A percentile compares a stretch with the other conserved stretches of the same genome.
These are phyloP conservation scores for Deroptyus accipitrinus DNA, from an alignment of 2,113 vertebrate genomes.

Conservation along the genomic window DNA sequence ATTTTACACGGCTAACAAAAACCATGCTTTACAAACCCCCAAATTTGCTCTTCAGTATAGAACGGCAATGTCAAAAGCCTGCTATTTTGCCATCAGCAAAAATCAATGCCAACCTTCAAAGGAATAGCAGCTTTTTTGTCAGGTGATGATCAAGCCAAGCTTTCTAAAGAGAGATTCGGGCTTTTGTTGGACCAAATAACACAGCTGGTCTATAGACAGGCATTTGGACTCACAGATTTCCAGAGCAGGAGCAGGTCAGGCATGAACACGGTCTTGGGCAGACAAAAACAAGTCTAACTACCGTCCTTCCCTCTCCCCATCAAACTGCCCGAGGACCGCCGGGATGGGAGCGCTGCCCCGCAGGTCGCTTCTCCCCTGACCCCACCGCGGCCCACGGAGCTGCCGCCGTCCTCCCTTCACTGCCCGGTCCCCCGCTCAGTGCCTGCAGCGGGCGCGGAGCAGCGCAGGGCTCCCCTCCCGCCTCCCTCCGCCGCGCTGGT, in stretches of 20 bases:
- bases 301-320: not conserved
- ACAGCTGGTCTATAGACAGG: not conserved
- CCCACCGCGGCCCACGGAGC: not conserved
- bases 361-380: not conserved
- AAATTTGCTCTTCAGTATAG: not conserved
- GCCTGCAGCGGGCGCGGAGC: not conserved
- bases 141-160: not conserved
- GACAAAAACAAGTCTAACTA: not conserved
- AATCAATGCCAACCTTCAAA: slow-evolving; percentile 3
- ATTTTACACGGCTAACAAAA: not conserved
- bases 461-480: not conserved
- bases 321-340: not conserved
- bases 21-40: not conserved
- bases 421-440: not conserved
- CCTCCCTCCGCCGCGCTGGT: not conserved
- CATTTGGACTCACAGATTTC: not conserved
- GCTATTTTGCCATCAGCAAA: slow-evolving; percentile 4
- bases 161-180: not conserved
- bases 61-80: not conserved
- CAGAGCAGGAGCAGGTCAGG: not conserved
- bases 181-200: not conserved
- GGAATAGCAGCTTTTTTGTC: not conserved
- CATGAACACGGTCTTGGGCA: not conserved
- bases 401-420: not conserved
- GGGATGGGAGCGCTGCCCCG: not conserved